Evolutionary conservation across 2,797 vertebrate genomes (phyloP).

Genomic region (Microchirus variegatus): DNA sequence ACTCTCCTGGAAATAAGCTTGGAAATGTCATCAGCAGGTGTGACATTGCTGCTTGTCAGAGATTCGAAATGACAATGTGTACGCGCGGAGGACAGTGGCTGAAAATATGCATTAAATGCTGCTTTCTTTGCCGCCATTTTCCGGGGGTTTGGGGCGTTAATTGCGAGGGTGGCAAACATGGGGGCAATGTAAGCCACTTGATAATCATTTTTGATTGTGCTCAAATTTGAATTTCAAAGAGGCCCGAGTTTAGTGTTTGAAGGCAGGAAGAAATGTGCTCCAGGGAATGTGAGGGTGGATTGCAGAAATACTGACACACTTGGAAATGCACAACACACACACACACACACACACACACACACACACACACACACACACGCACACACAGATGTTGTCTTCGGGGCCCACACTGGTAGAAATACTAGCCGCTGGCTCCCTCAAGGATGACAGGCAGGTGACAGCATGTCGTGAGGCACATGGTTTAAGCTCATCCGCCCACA

Average conservation of each 20-base stretch:
- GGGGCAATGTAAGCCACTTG: neutral
- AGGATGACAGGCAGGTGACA: slow-evolving; percentile 60
- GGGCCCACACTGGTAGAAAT: slow-evolving; percentile 39
- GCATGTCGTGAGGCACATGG: slow-evolving; percentile 42
- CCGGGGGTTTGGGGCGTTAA: neutral
- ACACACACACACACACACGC: slow-evolving; percentile 5
- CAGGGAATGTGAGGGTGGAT: slow-evolving; percentile 26
- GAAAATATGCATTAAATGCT: slow-evolving; percentile 15
- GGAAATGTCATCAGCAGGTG: slow-evolving; percentile 46
- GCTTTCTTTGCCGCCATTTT: neutral
- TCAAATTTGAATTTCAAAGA: slow-evolving; percentile 16
- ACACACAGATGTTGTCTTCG: slow-evolving; percentile 36
- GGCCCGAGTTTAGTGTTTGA: slow-evolving; percentile 21
- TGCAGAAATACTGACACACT: neutral
- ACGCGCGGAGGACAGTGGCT: slow-evolving; percentile 13
- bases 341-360: slow-evolving; percentile 2
- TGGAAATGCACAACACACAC: slow-evolving; percentile 9
- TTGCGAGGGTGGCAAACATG: neutral
- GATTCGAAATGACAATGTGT: slow-evolving; percentile 35
- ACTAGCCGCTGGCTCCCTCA: slow-evolving; percentile 52
- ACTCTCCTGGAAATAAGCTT: slow-evolving; percentile 45
- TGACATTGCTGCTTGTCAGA: slow-evolving; percentile 40
- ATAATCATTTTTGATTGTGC: slow-evolving; percentile 25
- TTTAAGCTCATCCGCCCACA: slow-evolving; percentile 21
- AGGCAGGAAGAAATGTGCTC: slow-evolving; percentile 9